Base-by-base conservation (phyloP, 2,113 vertebrate species). In the Rana temporaria region DNA sequence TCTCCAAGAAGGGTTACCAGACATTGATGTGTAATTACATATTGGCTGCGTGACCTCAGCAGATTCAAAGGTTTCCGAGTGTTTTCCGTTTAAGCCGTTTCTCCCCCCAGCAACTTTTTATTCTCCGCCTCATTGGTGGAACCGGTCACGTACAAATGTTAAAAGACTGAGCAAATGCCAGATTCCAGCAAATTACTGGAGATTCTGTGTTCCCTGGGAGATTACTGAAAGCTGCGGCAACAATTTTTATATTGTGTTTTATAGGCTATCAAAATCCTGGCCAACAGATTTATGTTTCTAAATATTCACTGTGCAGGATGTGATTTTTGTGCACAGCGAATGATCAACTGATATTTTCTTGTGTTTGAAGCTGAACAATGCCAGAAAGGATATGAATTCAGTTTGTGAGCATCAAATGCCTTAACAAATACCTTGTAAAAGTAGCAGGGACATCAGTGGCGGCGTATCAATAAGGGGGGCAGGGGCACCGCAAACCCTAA, bases 21-120 rank as follows among this genome's bases (percentile, higher is more conserved):
- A 34, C 56, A 75, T 75, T 75, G 60, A 56, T 4, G 56, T 7
- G 32, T 75, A 75, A 75, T 75, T 75, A 60, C 72, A 75, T n/a
- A 62, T 62, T 62, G 30, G 22, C 56, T 4, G 42, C 12, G 57
- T 75, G 60, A 75, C 72, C 72, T 74, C 71, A 16, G 26, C 56
- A 42, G 56, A 75, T 62, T 59, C 59, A 42, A 75, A 56, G 71
- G 71, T 60, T 55, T 38, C 34, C 34, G 2, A 38, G 34, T 38
- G 34, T 38, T 75, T 75, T 75, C 32, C 38, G 11, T 26, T 20
- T 42, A 19, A 9, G 34, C 18, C 32, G n/a, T 17, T 9, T 26
- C 18, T n/a, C 34, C 60, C 3, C 20, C 14, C 71, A 38, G 19
- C 42, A 62, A 22, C 57, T 20, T n/a, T 60, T 38, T 4, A 60